These are phyloP conservation scores for Chiloscyllium plagiosum DNA, from an alignment of 2,113 vertebrate species.

Conservation along the genomic window DNA sequence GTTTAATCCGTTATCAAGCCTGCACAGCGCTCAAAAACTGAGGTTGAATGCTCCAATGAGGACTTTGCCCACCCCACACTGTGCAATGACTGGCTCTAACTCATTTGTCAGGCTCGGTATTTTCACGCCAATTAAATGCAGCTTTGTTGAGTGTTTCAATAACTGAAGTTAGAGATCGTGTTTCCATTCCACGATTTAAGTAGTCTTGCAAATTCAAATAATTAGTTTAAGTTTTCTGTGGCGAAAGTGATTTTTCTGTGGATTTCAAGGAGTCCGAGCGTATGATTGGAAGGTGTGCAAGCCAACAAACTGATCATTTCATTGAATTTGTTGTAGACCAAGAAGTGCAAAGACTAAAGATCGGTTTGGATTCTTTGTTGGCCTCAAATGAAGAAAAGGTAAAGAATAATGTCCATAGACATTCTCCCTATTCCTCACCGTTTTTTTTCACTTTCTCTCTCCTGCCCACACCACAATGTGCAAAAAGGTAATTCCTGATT, in stretches of 20 bases:
- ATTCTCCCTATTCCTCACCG: neutral
- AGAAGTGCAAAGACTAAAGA: conserved; percentile 79
- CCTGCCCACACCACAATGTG: neutral
- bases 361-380: conserved; percentile 79
- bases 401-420: conserved; percentile 40
- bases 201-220: neutral
- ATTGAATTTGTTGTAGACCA: conserved; percentile 62
- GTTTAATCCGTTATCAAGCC: neutral
- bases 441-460: neutral
- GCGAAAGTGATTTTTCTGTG: neutral
- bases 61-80: too few species aligned
- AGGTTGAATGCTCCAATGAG: neutral
- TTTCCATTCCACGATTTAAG: neutral
- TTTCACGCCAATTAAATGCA: neutral
- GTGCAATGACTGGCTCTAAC: neutral
- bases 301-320: neutral
- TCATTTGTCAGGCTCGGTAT: neutral
- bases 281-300: neutral
- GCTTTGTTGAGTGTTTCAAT: neutral
- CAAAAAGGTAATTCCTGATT: neutral
- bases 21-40: neutral
- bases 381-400: conserved; percentile 91
- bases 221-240: neutral
- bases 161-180: neutral
- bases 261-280: neutral